Percentiles rank a stretch among this genome's conserved stretches.
phyloP scores from a whole-genome alignment of 1,140 invertebrate genomes.

The Drosophila insularis region DNA sequence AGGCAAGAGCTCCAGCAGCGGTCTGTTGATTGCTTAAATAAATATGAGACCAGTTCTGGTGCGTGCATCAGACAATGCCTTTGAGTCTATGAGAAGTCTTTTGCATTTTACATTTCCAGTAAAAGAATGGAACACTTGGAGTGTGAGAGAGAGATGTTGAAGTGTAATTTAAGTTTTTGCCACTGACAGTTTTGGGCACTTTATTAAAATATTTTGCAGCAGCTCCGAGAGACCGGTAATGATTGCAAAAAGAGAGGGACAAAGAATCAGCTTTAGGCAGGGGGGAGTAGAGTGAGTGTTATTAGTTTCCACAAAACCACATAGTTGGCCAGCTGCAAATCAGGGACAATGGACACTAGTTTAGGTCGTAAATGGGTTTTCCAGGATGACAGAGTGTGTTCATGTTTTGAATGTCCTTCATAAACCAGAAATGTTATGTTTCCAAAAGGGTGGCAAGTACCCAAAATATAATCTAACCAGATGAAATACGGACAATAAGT shows the following conservation, averaged over 20 bases:
- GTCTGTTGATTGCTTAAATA: constrained; percentile 79
- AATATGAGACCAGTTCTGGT: constrained; percentile 68
- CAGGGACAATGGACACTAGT: constrained; percentile 7
- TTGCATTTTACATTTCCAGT: constrained; percentile 57
- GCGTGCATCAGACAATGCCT: constrained; percentile 73
- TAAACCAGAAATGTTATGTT: constrained; percentile 3
- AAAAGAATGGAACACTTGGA: constrained; percentile 20
- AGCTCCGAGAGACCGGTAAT: constrained; percentile 54
- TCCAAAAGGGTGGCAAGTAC: not conserved
- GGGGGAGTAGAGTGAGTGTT: constrained; percentile 7
- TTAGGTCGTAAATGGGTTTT: constrained; percentile 6
- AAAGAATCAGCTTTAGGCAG: constrained; percentile 5
- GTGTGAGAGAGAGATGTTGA: constrained; percentile 5
- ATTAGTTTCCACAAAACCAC: constrained; percentile 19
- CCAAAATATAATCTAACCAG: not conserved
- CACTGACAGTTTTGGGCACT: constrained; percentile 74
- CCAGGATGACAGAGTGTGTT: not conserved
- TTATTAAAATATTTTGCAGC: constrained; percentile 72
- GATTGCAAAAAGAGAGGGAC: constrained; percentile 41
- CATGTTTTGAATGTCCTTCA: not conserved
- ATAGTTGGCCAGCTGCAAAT: constrained; percentile 20
- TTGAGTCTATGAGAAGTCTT: constrained; percentile 45
- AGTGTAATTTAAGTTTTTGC: constrained; percentile 74
- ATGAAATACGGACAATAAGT: not conserved
- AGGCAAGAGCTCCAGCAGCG: constrained; percentile 52